These are phyloP conservation scores for Lepidurus couesii DNA, from an alignment of 1,140 invertebrate species.

Conservation along the genomic window DNA sequence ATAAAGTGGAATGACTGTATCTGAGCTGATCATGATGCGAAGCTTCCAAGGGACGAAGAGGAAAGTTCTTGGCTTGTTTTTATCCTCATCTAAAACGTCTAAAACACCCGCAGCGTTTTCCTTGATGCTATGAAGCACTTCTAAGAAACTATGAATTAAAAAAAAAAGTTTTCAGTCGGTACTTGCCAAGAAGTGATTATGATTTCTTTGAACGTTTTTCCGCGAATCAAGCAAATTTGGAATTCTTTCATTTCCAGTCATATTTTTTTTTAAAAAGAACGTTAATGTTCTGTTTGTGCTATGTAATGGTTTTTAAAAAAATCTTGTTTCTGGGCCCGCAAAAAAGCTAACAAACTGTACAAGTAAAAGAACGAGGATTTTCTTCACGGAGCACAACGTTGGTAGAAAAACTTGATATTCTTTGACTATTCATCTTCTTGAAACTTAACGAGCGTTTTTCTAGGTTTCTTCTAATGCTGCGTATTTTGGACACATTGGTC, in stretches of 20 bases:
- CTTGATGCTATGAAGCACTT: neutral
- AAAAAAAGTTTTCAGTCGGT: neutral
- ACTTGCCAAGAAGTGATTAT: neutral
- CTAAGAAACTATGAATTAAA: neutral
- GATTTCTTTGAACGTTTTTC: neutral
- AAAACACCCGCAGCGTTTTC: neutral
- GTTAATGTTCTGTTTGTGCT: neutral
- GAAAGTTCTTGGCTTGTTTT: no score
- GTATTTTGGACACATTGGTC: no score
- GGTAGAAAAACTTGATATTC: no score
- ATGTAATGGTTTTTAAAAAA: neutral
- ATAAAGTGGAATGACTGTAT: neutral
- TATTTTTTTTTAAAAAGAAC: neutral
- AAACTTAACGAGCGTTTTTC: conserved; percentile 8
- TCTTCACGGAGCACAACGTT: neutral
- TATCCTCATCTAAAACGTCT: no score
- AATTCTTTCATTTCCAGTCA: neutral
- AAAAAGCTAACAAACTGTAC: neutral
- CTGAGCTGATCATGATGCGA: no score
- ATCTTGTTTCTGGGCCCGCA: neutral
- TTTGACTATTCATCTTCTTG: neutral
- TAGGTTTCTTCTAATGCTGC: neutral
- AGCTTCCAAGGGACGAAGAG: no score
- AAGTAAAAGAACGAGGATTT: neutral
- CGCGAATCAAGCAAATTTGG: neutral